Base-by-base conservation (phyloP, 2,888 invertebrate genomes). In the Melipona bicolor region DNA sequence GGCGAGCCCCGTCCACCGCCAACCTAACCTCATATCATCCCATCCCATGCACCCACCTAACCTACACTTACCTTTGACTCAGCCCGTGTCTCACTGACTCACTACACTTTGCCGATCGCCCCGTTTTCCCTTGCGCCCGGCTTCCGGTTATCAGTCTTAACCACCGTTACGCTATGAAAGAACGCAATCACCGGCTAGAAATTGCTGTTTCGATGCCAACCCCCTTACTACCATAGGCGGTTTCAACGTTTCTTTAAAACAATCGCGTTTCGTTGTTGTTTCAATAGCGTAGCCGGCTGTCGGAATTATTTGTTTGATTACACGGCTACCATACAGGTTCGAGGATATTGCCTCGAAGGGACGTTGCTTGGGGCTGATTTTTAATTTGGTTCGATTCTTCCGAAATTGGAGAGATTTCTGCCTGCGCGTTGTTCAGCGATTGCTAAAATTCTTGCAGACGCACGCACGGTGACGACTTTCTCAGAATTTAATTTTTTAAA, bases 21-120 rank as follows among this genome's bases (percentile, higher is more conserved):
- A 90, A 93, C 93, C 93, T 91, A 91, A 92, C 93, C 93, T 91
- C 89, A 90, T 90, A 91, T 92, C 92, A 93, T 93, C 91, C 91
- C 87, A 90, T 91, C 92, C 91, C 88, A 89, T 90, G 89, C 91
- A 91, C 89, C 84, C 83, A 86, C 87, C 89, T 87, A 91, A 90
- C 91, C 91, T 89, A 88, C 89, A 89, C 87, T 89, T 92, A 87
- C 90, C 90, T 87, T 88, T 88, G 87, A 87, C 87, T 87, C 89
- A 87, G 81, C 88, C 87, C 85, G 78, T 84, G 90, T 87, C 90
- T 91, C 90, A 89, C 92, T 91, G 91, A 90, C 90, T 91, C 91
- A 87, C 87, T 83, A 75, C 88, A 86, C 89, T 83, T 82, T 81
- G 81, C 69, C 80, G 81, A 81, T 82, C 82, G 83, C 84, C 70